Evolutionary conservation across 2,888 invertebrate species (phyloP).

Genomic region (Pachliopta kotzebuea): DNA sequence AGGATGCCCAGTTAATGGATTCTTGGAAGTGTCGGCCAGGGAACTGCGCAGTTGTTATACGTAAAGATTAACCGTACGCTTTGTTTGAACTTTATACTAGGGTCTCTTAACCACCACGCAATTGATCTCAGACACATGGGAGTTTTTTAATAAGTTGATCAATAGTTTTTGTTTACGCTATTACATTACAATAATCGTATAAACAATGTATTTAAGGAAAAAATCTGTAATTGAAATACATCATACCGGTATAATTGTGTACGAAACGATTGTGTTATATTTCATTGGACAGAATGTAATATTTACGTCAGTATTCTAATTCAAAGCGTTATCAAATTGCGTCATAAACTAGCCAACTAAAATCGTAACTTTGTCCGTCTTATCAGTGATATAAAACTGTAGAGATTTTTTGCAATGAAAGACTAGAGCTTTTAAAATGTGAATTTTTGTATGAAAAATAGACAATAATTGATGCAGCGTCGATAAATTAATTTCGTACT

Average conservation of each 20-base stretch:
- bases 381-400: constrained; percentile 1
- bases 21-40: constrained; percentile 56
- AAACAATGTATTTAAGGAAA: neutral
- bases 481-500: constrained; percentile 12
- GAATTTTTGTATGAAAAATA: neutral
- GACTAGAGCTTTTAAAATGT: neutral
- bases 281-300: neutral
- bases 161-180: neutral
- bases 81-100: constrained; percentile 33
- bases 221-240: neutral
- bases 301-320: constrained; percentile 1
- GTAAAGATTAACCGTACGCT: constrained; percentile 49
- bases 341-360: constrained; percentile 1
- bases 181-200: neutral
- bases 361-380: neutral
- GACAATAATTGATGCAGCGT: constrained; percentile 5
- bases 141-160: neutral
- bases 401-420: neutral
- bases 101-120: constrained; percentile 18
- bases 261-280: neutral
- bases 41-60: constrained; percentile 67
- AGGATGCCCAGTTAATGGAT: constrained; percentile 64
- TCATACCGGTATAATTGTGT: neutral
- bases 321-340: neutral
- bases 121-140: constrained; percentile 9